Evolutionary conservation across 2,113 vertebrate species (phyloP).

Genomic region (Typhlomys cinereus): DNA sequence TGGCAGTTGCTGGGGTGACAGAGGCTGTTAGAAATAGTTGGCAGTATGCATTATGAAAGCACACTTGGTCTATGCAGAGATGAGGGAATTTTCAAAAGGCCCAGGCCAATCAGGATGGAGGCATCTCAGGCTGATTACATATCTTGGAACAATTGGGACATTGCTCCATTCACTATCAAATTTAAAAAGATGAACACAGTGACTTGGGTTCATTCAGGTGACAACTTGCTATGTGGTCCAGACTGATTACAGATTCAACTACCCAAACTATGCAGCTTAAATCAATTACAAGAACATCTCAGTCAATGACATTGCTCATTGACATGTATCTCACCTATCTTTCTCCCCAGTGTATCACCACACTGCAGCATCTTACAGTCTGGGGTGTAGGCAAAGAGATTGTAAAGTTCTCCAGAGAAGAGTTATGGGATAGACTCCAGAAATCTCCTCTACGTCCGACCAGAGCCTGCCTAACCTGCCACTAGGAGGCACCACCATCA

Average conservation of each 20-base stretch:
- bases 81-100: background rate
- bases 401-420: background rate
- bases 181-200: background rate
- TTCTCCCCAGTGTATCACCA: background rate
- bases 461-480: background rate
- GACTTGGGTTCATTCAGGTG: background rate
- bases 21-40: background rate
- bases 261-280: background rate
- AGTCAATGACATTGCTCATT: background rate
- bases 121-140: background rate
- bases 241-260: background rate
- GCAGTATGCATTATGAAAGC: background rate
- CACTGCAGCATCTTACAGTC: background rate
- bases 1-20: background rate
- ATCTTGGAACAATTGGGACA: background rate
- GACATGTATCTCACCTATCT: background rate
- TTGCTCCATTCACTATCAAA: too few relatives aligned
- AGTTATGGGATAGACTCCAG: background rate
- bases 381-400: background rate
- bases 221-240: background rate
- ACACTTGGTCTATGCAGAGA: background rate
- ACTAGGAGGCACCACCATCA: background rate
- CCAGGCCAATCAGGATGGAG: background rate
- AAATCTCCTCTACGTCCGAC: background rate
- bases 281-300: background rate